Evolutionary conservation across 2,888 invertebrate species (phyloP).

Genomic region (Xestia rhomboidea): DNA sequence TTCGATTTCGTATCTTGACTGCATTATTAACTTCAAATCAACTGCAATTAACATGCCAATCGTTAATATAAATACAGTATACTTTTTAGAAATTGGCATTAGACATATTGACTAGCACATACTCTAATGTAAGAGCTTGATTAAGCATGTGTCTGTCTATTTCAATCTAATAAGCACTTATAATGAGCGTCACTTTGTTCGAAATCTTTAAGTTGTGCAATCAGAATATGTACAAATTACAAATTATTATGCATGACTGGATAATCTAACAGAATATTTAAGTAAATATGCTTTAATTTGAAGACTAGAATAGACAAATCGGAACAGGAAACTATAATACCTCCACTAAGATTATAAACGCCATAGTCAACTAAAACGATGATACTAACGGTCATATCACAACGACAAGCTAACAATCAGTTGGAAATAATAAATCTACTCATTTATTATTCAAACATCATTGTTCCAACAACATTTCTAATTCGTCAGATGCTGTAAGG

Average conservation of each 20-base stretch:
- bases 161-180: slow-evolving; percentile 43
- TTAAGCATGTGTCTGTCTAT: slow-evolving; percentile 29
- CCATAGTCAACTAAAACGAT: slow-evolving; percentile 65
- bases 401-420: slow-evolving; percentile 59
- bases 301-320: slow-evolving; percentile 82
- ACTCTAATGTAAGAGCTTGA: slow-evolving; percentile 19
- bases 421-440: slow-evolving; percentile 45
- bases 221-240: slow-evolving; percentile 85
- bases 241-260: slow-evolving; percentile 78
- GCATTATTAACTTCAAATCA: slow-evolving; percentile 76
- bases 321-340: slow-evolving; percentile 68
- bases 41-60: slow-evolving; percentile 77
- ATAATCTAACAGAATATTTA: slow-evolving; percentile 72
- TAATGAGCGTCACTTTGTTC: slow-evolving; percentile 54
- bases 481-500: slow-evolving; percentile 24
- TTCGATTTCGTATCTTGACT: slow-evolving; percentile 50
- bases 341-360: slow-evolving; percentile 54
- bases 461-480: slow-evolving; percentile 40
- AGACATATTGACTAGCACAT: slow-evolving; percentile 52
- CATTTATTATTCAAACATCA: slow-evolving; percentile 39
- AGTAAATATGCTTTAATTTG: slow-evolving; percentile 75
- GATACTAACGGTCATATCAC: slow-evolving; percentile 63
- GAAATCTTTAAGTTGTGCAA: slow-evolving; percentile 81
- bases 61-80: slow-evolving; percentile 26
- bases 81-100: slow-evolving; percentile 35